These are phyloP conservation scores for Platerodrilus igneus DNA, from an alignment of 2,888 invertebrate genomes.

Conservation along the genomic window DNA sequence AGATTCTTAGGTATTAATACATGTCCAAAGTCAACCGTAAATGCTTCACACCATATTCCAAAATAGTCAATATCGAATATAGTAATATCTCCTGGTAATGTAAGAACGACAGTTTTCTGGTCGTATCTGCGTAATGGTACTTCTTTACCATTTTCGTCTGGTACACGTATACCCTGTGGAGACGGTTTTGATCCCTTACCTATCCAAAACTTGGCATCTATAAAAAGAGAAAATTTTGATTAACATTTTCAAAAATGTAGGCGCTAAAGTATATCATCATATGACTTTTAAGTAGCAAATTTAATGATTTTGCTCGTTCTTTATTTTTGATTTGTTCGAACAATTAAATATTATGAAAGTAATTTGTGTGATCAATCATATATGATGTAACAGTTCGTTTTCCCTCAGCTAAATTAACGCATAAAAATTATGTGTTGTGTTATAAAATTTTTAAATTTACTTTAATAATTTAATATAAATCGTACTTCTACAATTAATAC, in stretches of 20 bases:
- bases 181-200: slow-evolving; percentile 77
- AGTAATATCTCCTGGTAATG: slow-evolving; percentile 82
- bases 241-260: neutral
- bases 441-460: too few relatives aligned
- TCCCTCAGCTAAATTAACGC: too few relatives aligned
- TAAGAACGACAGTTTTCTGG: slow-evolving; percentile 82
- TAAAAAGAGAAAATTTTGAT: too few relatives aligned
- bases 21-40: slow-evolving; percentile 90
- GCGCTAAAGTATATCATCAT: neutral
- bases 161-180: slow-evolving; percentile 77
- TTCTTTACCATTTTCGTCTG: slow-evolving; percentile 88
- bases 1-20: slow-evolving; percentile 67
- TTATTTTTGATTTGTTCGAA: too few relatives aligned
- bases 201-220: slow-evolving; percentile 93
- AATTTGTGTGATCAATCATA: too few relatives aligned
- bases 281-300: too few relatives aligned
- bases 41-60: slow-evolving; percentile 90
- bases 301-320: too few relatives aligned
- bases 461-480: too few relatives aligned
- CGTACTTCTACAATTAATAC: too few relatives aligned
- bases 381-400: too few relatives aligned
- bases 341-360: too few relatives aligned
- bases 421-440: too few relatives aligned
- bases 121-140: slow-evolving; percentile 74
- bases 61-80: slow-evolving; percentile 91